Evolutionary conservation across 2,797 vertebrate genomes (phyloP).

Genomic region (Syngnathus rostellatus): DNA sequence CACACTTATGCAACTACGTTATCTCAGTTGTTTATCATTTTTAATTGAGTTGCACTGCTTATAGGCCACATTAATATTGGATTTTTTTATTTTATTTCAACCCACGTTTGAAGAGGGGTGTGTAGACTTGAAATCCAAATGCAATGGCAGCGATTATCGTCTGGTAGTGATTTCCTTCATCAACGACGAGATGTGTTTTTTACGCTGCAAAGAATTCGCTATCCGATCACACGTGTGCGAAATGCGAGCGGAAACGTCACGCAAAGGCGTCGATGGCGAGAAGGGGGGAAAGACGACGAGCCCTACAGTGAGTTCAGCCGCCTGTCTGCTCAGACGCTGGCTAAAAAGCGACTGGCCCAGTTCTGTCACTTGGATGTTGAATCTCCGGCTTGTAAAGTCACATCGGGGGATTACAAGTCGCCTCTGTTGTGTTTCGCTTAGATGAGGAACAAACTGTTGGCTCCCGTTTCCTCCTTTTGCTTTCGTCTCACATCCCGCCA

Average conservation of each 20-base stretch:
- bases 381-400: slow-evolving; percentile 6
- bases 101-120: neutral
- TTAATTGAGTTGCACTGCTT: too few relatives aligned
- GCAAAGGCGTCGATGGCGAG: slow-evolving; percentile 28
- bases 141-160: neutral
- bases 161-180: neutral
- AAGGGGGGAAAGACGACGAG: neutral
- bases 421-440: slow-evolving; percentile 2
- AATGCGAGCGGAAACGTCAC: slow-evolving; percentile 25
- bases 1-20: neutral
- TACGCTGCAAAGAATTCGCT: neutral
- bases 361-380: slow-evolving; percentile 2
- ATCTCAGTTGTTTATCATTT: neutral
- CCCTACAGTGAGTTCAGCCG: neutral
- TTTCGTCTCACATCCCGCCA: neutral
- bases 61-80: neutral
- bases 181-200: neutral
- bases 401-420: slow-evolving; percentile 8
- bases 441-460: slow-evolving; percentile 5
- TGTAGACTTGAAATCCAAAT: neutral
- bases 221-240: neutral
- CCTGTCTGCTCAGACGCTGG: slow-evolving; percentile 1
- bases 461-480: neutral
- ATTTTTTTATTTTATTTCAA: neutral
- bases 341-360: slow-evolving; percentile 8